Conservation (phyloP, 2,113 vertebrate species). For the Rhizomys pruinosus region DNA sequence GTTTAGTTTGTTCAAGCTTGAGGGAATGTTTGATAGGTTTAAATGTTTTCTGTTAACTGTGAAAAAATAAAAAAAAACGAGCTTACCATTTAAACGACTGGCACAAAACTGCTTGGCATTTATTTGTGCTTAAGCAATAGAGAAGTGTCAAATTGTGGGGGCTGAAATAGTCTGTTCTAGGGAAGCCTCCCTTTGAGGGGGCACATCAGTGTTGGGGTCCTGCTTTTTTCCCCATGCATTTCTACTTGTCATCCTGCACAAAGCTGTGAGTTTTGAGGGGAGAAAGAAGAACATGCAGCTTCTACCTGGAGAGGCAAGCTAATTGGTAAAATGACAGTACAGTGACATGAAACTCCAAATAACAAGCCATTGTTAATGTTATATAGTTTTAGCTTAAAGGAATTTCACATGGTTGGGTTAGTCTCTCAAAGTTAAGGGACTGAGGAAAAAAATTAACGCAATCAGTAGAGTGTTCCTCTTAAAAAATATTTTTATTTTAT, state of each 20-base stretch:
- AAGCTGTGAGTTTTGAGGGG: neutral
- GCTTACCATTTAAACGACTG: neutral
- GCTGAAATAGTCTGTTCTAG: neutral
- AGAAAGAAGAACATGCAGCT: neutral
- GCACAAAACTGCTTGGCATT: neutral
- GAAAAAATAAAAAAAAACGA: constrained; percentile 10
- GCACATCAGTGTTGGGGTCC: neutral
- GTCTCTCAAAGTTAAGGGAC: neutral
- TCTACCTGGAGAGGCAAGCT: neutral
- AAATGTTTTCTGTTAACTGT: constrained; percentile 37
- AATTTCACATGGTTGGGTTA: neutral
- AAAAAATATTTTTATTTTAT: no score
- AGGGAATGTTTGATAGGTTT: constrained; percentile 65
- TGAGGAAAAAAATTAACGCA: neutral
- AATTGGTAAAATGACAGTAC: neutral
- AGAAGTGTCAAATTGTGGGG: neutral
- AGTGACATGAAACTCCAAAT: neutral
- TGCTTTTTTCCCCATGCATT: no score
- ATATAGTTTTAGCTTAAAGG: neutral
- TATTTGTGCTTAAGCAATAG: neutral
- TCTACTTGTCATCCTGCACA: no score
- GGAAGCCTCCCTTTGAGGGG: neutral
- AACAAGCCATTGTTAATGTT: neutral
- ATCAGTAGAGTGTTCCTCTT: neutral
- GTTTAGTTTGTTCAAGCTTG: constrained; percentile 61